These are phyloP conservation scores for Cariama cristata DNA, from an alignment of 2,113 vertebrate species.

Conservation along the genomic window DNA sequence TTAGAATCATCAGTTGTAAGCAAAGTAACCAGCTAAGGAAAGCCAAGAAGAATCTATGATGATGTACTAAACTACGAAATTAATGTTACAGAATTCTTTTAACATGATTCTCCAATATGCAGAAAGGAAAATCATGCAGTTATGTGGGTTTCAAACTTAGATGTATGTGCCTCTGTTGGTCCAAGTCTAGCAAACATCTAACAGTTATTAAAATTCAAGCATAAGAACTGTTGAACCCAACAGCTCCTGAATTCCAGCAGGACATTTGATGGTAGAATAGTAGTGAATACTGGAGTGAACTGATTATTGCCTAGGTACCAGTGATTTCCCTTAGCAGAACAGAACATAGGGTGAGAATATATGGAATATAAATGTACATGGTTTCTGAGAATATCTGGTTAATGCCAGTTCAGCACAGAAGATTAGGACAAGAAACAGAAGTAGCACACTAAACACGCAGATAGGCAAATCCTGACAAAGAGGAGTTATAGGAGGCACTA, in stretches of 20 bases:
- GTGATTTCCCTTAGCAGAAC: neutral
- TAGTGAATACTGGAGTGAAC: neutral
- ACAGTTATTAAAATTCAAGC: neutral
- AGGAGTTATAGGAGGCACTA: neutral
- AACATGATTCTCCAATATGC: neutral
- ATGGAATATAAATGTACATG: accelerated
- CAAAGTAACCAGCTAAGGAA: neutral
- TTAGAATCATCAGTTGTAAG: neutral
- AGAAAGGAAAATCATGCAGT: neutral
- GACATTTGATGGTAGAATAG: neutral
- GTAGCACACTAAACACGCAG: neutral
- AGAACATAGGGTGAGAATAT: neutral
- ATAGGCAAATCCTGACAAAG: neutral
- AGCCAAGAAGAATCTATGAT: neutral
- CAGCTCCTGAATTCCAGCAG: neutral
- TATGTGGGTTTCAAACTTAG: neutral
- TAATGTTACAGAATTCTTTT: neutral
- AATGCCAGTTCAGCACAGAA: neutral
- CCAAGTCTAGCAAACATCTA: neutral
- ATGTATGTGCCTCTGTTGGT: neutral
- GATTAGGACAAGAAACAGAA: neutral
- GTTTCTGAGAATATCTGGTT: neutral
- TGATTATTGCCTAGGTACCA: neutral
- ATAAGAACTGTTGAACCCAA: neutral
- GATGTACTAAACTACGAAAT: neutral